Percentiles rank a stretch among this genome's conserved stretches.
These are phyloP conservation scores for Holocentrus rufus DNA, from an alignment of 2,797 vertebrate species.

Conservation along the genomic window DNA sequence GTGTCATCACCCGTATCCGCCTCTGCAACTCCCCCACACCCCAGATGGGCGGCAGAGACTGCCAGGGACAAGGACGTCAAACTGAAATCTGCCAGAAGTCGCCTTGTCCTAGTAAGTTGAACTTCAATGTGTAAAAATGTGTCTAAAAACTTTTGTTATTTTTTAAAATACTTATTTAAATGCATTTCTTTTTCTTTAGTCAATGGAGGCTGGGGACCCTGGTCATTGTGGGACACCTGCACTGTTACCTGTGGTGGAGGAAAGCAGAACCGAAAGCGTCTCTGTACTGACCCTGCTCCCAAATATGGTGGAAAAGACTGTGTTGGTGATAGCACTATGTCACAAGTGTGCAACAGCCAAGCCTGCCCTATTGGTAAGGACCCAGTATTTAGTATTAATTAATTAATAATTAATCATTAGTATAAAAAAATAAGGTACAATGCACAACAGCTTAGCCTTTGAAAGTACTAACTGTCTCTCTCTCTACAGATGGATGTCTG, in stretches of 20 bases:
- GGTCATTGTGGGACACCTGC: conserved; percentile 96
- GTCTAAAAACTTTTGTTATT: conserved; percentile 13
- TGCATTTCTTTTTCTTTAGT: conserved; percentile 77
- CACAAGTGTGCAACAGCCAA: conserved; percentile 92
- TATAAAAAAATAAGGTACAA: not conserved
- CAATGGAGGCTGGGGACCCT: conserved; percentile 96
- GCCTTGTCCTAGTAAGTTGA: conserved; percentile 91
- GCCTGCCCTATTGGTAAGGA: conserved; percentile 92
- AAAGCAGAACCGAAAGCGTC: conserved; percentile 88
- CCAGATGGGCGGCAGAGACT: conserved; percentile 94
- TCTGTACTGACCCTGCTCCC: conserved; percentile 92
- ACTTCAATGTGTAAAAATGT: not conserved
- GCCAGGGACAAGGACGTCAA: conserved; percentile 92
- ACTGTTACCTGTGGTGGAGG: conserved; percentile 95
- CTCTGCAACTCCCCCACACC: conserved; percentile 98
- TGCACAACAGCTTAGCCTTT: conserved; percentile 1
- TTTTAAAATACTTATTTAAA: conserved; percentile 1
- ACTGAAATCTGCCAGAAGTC: conserved; percentile 89
- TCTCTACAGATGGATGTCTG: conserved; percentile 91
- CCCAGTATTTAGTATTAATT: not conserved
- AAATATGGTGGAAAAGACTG: conserved; percentile 95
- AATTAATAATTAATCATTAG: no score
- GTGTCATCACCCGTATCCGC: conserved; percentile 95
- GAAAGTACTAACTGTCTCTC: not conserved
- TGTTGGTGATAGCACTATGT: conserved; percentile 83